phyloP scores from a whole-genome alignment of 2,888 invertebrate genomes.

The Oscheius sp. region DNA sequence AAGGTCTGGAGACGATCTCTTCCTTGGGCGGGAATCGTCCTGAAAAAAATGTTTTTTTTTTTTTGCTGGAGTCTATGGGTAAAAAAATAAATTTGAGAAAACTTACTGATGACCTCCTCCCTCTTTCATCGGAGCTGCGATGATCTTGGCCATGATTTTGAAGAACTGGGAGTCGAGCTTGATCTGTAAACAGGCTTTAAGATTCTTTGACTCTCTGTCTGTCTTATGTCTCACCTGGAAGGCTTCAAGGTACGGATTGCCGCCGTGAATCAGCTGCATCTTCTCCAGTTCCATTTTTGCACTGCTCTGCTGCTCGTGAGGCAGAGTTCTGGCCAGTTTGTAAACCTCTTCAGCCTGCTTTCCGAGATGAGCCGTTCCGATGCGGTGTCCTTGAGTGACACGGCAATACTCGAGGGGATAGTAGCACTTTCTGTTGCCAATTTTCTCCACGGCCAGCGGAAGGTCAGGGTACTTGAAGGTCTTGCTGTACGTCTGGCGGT shows the following conservation, averaged over 20 bases:
- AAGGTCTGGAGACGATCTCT: not conserved
- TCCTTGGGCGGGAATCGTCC: not conserved
- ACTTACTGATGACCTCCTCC: not conserved
- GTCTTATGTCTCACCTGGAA: conserved; percentile 10
- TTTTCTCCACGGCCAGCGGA: conserved; percentile 40
- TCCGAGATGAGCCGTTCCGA: conserved; percentile 20
- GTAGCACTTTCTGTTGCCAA: not conserved
- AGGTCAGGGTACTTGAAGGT: conserved; percentile 39
- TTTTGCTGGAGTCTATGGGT: not conserved
- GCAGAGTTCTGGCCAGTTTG: conserved; percentile 5
- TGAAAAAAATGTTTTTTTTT: not conserved
- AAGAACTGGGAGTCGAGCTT: conserved; percentile 7
- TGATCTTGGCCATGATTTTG: not conserved
- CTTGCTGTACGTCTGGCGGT: conserved; percentile 34
- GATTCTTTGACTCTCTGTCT: not conserved
- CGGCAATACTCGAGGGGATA: conserved; percentile 45
- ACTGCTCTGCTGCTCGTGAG: conserved; percentile 12
- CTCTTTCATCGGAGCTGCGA: not conserved
- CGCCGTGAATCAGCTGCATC: not conserved
- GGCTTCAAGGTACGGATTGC: conserved; percentile 38
- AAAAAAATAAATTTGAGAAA: no score
- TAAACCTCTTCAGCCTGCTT: conserved; percentile 9
- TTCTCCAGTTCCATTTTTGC: not conserved
- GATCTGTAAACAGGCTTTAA: not conserved
- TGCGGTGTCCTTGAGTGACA: conserved; percentile 43